phyloP scores from a whole-genome alignment of 1,140 invertebrate genomes.

The Camponotus pennsylvanicus region DNA sequence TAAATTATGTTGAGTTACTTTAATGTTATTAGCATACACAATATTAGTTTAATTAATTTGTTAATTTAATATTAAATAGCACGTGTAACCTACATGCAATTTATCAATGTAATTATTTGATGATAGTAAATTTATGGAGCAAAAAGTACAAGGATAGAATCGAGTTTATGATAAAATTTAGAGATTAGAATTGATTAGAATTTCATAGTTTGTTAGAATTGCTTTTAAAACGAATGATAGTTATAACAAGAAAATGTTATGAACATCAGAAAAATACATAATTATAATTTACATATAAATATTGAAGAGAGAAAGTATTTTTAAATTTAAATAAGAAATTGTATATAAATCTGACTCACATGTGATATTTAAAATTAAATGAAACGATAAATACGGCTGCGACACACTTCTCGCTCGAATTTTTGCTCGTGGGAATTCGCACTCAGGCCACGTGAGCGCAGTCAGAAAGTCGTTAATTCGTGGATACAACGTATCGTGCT shows the following conservation, averaged over 20 bases:
- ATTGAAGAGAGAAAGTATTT: not conserved
- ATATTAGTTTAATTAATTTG: constrained; percentile 55
- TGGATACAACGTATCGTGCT: constrained; percentile 46
- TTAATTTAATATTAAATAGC: constrained; percentile 32
- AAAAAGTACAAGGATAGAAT: not conserved
- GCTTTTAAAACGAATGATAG: not conserved
- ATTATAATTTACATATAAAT: not conserved
- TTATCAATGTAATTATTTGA: not conserved
- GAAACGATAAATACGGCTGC: constrained; percentile 24
- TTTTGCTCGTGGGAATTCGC: constrained; percentile 43
- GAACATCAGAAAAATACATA: not conserved
- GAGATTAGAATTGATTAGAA: not conserved
- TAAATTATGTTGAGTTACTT: constrained; percentile 40
- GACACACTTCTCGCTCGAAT: not conserved
- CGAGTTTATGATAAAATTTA: not conserved
- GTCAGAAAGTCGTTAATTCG: constrained; percentile 64
- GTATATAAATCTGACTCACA: not conserved
- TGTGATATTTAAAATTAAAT: constrained; percentile 39
- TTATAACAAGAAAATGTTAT: not conserved
- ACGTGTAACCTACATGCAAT: not conserved
- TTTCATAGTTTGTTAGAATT: not conserved
- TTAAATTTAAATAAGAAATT: constrained; percentile 13
- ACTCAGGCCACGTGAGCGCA: constrained; percentile 52
- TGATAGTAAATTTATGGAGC: not conserved
- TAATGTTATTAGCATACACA: constrained; percentile 29